A percentile compares a stretch with the other conserved stretches of the same genome.
Evolutionary conservation across 2,113 vertebrate species (phyloP).

Genomic region (Tonatia bakeri): DNA sequence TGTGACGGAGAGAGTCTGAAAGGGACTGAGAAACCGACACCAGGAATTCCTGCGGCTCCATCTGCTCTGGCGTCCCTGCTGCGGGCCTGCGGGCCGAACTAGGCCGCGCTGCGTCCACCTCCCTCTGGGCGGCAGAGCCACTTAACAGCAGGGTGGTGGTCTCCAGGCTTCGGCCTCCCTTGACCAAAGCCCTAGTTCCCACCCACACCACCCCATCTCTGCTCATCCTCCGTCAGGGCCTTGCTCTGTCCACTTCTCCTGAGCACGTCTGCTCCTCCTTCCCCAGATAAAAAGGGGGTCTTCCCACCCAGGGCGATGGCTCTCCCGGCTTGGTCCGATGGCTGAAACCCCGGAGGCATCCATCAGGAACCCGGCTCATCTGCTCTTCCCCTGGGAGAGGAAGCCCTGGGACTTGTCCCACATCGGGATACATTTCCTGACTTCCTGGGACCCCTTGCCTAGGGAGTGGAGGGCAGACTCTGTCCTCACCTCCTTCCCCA

Average conservation of each 20-base stretch:
- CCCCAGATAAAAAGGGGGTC: not conserved
- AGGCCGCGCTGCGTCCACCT: not conserved
- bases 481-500: not conserved
- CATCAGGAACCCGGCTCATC: not conserved
- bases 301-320: not conserved
- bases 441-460: not conserved
- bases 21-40: too few relatives aligned
- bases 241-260: not conserved
- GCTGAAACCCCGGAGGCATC: not conserved
- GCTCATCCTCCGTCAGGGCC: too few relatives aligned
- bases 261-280: not conserved
- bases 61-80: not conserved
- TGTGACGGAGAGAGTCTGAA: not conserved
- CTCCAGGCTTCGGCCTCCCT: not conserved
- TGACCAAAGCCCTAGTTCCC: not conserved
- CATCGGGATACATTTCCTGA: not conserved
- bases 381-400: not conserved
- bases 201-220: not conserved
- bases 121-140: not conserved
- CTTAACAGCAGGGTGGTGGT: not conserved
- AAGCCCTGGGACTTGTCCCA: not conserved
- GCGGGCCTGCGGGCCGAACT: not conserved
- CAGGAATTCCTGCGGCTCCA: not conserved
- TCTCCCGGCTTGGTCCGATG: not conserved
- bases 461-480: not conserved